phyloP scores from a whole-genome alignment of 2,888 invertebrate genomes.

The Andrena bicolor region DNA sequence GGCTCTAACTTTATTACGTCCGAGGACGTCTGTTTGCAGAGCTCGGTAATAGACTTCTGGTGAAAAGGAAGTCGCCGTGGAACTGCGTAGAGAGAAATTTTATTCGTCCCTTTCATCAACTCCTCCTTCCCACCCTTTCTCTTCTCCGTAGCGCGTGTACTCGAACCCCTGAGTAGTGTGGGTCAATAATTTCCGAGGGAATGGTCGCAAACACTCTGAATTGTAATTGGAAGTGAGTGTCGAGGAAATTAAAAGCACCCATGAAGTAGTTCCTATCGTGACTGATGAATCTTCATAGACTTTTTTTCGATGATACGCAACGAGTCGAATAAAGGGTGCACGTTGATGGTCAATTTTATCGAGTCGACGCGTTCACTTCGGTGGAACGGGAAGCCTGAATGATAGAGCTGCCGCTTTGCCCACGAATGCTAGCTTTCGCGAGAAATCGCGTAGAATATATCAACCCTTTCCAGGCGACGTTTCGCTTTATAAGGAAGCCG shows the following conservation, averaged over 20 bases:
- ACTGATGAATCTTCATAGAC: too few relatives aligned
- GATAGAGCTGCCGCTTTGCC: constrained; percentile 26
- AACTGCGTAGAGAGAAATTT: constrained; percentile 40
- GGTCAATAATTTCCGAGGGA: not conserved
- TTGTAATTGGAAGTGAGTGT: not conserved
- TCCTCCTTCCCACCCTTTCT: not conserved
- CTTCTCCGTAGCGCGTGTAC: not conserved
- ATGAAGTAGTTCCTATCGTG: too few relatives aligned
- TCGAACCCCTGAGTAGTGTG: not conserved
- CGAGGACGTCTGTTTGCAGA: constrained; percentile 57
- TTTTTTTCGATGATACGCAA: not conserved
- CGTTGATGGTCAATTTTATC: not conserved
- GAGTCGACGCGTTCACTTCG: constrained; percentile 18
- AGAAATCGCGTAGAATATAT: constrained; percentile 55
- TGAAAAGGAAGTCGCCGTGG: constrained; percentile 43
- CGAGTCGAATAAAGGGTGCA: not conserved
- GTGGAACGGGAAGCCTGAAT: constrained; percentile 30
- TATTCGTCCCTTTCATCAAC: constrained; percentile 7
- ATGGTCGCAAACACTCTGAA: not conserved
- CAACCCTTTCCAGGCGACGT: constrained; percentile 55
- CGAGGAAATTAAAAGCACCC: too few relatives aligned
- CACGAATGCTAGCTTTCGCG: constrained; percentile 36
- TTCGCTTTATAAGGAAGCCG: constrained; percentile 63
- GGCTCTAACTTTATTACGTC: constrained; percentile 63
- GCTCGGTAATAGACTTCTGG: constrained; percentile 51